Evolutionary conservation across 2,888 invertebrate genomes (phyloP).

Genomic region (Xanthia icteritia): DNA sequence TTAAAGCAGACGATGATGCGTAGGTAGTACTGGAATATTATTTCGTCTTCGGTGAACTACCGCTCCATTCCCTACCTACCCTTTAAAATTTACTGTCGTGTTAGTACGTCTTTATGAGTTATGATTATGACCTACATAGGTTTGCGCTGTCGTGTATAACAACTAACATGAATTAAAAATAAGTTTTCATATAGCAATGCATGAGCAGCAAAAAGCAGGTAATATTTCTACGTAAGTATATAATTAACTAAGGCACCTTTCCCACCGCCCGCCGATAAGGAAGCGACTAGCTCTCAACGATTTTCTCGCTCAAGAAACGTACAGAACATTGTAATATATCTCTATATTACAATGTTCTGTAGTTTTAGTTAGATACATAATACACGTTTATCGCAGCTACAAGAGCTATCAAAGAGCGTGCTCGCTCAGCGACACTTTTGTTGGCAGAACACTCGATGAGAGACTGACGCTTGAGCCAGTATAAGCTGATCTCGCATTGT

Average conservation of each 20-base stretch:
- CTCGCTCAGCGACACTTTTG: not conserved
- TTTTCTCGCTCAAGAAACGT: too few relatives aligned
- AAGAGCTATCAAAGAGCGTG: not conserved
- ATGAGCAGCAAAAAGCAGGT: not conserved
- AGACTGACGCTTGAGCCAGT: not conserved
- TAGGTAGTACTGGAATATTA: too few relatives aligned
- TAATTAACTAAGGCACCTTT: not conserved
- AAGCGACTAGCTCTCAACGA: too few relatives aligned
- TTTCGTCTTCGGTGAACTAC: too few relatives aligned
- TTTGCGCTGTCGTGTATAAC: not conserved
- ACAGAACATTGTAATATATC: too few relatives aligned
- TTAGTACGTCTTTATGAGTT: not conserved
- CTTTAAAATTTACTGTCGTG: not conserved
- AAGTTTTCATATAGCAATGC: conserved; percentile 3
- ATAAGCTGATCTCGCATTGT: too few relatives aligned
- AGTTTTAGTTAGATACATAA: too few relatives aligned
- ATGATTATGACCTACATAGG: not conserved
- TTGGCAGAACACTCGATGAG: not conserved
- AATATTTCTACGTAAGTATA: not conserved
- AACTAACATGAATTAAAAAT: not conserved
- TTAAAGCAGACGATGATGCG: too few relatives aligned
- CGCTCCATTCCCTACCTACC: not conserved
- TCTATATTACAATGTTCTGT: too few relatives aligned
- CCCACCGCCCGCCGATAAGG: not conserved
- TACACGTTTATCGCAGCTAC: too few relatives aligned